Base-by-base conservation (phyloP, 2,113 vertebrate genomes). In the Seriola rivoliana region DNA sequence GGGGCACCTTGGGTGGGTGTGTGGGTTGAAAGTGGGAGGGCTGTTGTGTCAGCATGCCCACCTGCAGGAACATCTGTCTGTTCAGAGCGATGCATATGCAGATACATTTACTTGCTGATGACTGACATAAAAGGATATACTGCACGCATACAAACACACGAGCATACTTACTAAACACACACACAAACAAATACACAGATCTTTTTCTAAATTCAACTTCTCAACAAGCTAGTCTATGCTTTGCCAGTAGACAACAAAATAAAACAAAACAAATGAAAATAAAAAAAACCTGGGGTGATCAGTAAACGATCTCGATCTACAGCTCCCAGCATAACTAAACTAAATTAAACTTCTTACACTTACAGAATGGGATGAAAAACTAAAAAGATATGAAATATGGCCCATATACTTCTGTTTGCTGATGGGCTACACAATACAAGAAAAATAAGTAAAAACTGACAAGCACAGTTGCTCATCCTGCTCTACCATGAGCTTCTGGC, bases 11-110 rank as follows among this genome's bases (percentile, higher is more conserved):
- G 92, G 86, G 73, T 80, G 85, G 74, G 80, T 82, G 80, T 46
- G 75, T 67, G 77, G 34, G 84, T 74, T 66, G 59, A 52, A 82
- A 57, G 78, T 66, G 71, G 70, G 82, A 72, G 84, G 82, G 85
- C 71, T 91, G 88, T 89, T 34, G 88, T 93, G 90, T 93, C 93
- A 93, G 90, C 69, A 68, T 85, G 91, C 89, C 89, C 94, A 94
- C 92, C 93, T 93, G 93, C 93, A 89, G 68, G 77, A 93, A 94
- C 95, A 95, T 94, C 94, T 95, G 95, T 92, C 92, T 88, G 4
- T 76, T 85, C 38, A 23, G 48, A 80, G 59, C 65, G 36, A 84
- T 44, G 32, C 59, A 42, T 8, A 71, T 38, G 67, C 79, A 85
- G 36, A 85, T 74, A 50, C 32, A 25, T 32, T 68, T 3, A 54